A percentile compares a stretch with the other conserved stretches of the same genome.
phyloP scores from a whole-genome alignment of 2,888 invertebrate genomes.

The Spilarctia lutea region DNA sequence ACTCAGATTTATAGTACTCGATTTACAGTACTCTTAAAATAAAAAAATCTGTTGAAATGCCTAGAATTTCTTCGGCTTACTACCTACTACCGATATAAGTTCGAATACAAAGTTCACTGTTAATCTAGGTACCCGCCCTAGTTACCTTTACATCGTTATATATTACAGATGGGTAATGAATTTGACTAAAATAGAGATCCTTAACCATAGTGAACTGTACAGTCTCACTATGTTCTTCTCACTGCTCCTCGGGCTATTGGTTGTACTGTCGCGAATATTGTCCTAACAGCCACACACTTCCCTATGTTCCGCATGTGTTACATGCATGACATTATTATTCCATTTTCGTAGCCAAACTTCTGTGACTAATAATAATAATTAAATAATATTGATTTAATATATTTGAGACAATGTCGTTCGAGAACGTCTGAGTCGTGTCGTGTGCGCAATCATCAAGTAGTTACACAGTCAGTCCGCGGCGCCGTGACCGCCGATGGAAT shows the following conservation, averaged over 20 bases:
- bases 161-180: background rate
- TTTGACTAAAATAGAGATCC: background rate
- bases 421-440: slow-evolving; percentile 46
- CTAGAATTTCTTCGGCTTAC: background rate
- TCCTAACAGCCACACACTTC: too few relatives aligned
- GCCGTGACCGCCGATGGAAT: slow-evolving; percentile 85
- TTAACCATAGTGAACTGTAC: background rate
- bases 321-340: background rate
- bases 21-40: background rate
- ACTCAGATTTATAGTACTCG: too few relatives aligned
- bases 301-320: too few relatives aligned
- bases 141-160: too few relatives aligned
- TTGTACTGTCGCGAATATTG: too few relatives aligned
- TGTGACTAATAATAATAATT: background rate
- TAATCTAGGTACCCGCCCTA: too few relatives aligned
- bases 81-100: background rate
- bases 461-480: slow-evolving; percentile 48
- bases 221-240: too few relatives aligned
- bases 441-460: slow-evolving; percentile 60
- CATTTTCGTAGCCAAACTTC: background rate
- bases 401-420: slow-evolving; percentile 37
- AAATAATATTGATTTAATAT: background rate
- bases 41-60: background rate
- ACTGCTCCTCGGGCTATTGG: too few relatives aligned
- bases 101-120: background rate